Base-by-base conservation (phyloP, 2,888 invertebrate species). In the Netelia melanura region DNA sequence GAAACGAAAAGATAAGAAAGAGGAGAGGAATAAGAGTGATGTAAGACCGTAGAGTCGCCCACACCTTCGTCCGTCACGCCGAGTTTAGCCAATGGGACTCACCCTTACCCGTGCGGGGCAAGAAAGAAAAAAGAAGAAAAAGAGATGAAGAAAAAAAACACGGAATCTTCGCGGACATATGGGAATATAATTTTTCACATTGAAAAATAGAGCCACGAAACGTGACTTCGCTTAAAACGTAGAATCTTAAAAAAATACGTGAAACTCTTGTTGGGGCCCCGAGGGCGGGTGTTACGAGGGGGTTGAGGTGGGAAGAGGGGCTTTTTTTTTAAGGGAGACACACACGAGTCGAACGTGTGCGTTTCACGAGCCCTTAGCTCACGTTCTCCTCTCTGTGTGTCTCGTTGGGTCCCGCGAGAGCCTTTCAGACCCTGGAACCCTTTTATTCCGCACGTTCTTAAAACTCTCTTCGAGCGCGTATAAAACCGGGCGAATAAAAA, bases 181-280 rank as follows among this genome's bases (percentile, higher is more conserved):
- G 85, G 82, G 85, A 85, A 86, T 84, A 86, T 48, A 86, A 79
- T 84, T 72, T 85, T 86, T 82, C 77, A 78, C 78, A 86, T 80
- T 78, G 70, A 83, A 71, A 82, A 86, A 82, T 82, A 82, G 17
- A 21, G 85, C 79, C 87, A 38, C 89, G 81, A 87, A 88, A 92
- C 93, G 93, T 92, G 93, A 93, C 93, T 89, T 88, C 88, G 92
- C 93, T 92, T 91, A 92, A 91, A 80, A 91, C 90, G 89, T 89
- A 89, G 92, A 93, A 93, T 93, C 93, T 93, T 92, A 92, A 93
- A 93, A 85, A 93, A 93, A 93, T 93, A 93, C 90, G 92, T 93
- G 92, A 93, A 93, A 92, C 91, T 89, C 88, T 65, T 87, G 88
- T 75, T 80, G 86, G 87, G 88, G 82, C 82, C 86, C 77, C 77